phyloP scores from a whole-genome alignment of 2,888 invertebrate species.

The Dryadula phaetusa region DNA sequence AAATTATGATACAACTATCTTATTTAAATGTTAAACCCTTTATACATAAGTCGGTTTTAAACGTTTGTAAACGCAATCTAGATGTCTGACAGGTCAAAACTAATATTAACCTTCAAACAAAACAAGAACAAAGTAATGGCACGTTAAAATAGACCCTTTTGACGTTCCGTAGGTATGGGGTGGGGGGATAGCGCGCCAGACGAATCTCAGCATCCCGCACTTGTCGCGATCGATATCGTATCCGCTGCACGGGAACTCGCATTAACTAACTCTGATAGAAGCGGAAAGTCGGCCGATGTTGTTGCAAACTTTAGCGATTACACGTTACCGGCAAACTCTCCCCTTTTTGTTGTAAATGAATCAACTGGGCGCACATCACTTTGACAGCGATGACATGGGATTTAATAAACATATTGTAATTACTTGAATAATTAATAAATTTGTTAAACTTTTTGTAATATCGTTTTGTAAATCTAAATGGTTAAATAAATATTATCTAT shows the following conservation, averaged over 20 bases:
- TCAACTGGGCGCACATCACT: conserved; percentile 60
- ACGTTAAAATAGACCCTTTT: conserved; percentile 72
- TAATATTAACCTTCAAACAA: conserved; percentile 83
- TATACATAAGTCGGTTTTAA: not conserved
- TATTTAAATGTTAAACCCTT: not conserved
- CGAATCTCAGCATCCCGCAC: conserved; percentile 78
- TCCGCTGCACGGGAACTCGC: conserved; percentile 76
- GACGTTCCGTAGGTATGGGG: conserved; percentile 58
- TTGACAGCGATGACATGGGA: conserved; percentile 25
- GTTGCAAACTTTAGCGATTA: conserved; percentile 81
- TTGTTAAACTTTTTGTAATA: not conserved
- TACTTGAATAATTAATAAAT: not conserved
- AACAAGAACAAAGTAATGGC: conserved; percentile 80
- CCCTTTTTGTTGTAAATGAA: conserved; percentile 70
- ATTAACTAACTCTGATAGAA: conserved; percentile 77
- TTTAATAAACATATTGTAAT: conserved; percentile 39
- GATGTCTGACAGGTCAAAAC: conserved; percentile 61
- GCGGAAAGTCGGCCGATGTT: conserved; percentile 80
- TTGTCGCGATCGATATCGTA: conserved; percentile 80
- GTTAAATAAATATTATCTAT: not conserved
- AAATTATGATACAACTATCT: not conserved
- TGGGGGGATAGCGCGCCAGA: conserved; percentile 72
- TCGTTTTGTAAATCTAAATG: not conserved
- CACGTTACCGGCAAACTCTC: conserved; percentile 62
- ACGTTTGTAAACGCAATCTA: conserved; percentile 21